Base-by-base conservation (phyloP, 2,888 invertebrate genomes). In the Synanthedon vespiformis region DNA sequence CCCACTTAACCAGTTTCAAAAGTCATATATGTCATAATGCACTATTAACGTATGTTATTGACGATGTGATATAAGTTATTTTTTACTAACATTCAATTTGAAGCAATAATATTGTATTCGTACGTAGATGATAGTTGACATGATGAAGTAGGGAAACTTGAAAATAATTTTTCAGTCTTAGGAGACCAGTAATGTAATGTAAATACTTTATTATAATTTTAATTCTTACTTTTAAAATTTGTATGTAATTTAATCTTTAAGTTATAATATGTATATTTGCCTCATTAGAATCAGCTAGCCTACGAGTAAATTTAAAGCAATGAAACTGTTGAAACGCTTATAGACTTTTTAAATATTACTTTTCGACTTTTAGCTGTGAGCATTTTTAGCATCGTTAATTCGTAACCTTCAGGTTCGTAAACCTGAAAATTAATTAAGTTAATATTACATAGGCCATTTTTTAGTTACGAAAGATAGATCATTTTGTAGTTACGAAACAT, bases 231-330 rank as follows among this genome's bases (percentile, higher is more conserved):
- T 5, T 34, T 34, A 34, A 34, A 34, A 34, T 10, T 34, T 10
- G n/a, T n/a, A n/a, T 16, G 34, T 34, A 34, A 34, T 73, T 74
- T 77, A 61, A 72, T 63, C 60, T 64, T 52, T 68, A 67, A 68
- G 69, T 60, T 55, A 57, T 65, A 61, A 68, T 66, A 18, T 18
- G 3, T 63, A 63, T 67, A 64, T 58, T 63, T 56, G 52, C 54
- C 56, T 22, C 56, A 55, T 64, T 81, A 82, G 80, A 62, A 70
- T 71, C 72, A 62, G 79, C 79, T 82, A 83, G 82, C 64, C 61
- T 44, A 44, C 44, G 57, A 62, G 66, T 52, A 58, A 71, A 72
- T 66, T 61, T 44, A n/a, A 13, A 64, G 66, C 70, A 61, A 64
- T 71, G 65, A 67, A 58, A 61, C 59, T 56, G 64, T 65, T 40